A percentile compares a stretch with the other conserved stretches of the same genome.
Conservation (phyloP, 2,888 invertebrate genomes). For the Exephanes ischioxanthus region DNA sequence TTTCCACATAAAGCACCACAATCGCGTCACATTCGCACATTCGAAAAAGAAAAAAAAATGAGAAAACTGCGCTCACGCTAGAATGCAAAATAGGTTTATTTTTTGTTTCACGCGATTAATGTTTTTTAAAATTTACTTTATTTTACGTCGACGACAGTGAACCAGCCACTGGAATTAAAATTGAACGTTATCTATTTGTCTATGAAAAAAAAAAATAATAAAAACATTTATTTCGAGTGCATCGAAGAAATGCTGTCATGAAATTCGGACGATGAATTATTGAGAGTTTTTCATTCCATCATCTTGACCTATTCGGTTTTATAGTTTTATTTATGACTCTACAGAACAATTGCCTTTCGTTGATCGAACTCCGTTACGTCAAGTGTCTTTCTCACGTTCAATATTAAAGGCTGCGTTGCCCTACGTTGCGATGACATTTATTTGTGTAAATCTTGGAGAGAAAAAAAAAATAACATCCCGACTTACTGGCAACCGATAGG, state of each 20-base stretch:
- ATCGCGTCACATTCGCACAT: conserved; percentile 54
- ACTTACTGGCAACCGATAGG: background rate
- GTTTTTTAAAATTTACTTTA: conserved; percentile 21
- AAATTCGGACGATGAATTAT: conserved; percentile 52
- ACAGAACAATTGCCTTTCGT: conserved; percentile 28
- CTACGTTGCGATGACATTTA: conserved; percentile 2
- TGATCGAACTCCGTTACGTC: background rate
- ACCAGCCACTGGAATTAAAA: conserved; percentile 74
- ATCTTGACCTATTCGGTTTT: conserved; percentile 8
- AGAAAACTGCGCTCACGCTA: background rate
- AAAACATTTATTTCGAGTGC: conserved; percentile 15
- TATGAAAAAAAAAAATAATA: conserved; percentile 29
- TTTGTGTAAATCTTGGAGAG: background rate
- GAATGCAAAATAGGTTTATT: background rate
- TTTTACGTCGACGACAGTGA: conserved; percentile 70
- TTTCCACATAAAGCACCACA: conserved; percentile 64
- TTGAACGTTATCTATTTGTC: conserved; percentile 36
- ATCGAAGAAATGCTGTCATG: conserved; percentile 61
- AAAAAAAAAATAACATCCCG: background rate
- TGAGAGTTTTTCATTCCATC: conserved; percentile 27
- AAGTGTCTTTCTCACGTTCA: background rate
- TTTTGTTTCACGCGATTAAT: conserved; percentile 1
- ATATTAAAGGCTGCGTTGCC: conserved; percentile 25
- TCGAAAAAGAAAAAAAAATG: conserved; percentile 24
- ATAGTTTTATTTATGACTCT: conserved; percentile 22